Evolutionary conservation across 2,113 vertebrate species (phyloP).

Genomic region (Sinocyclocheilus rhinocerous): DNA sequence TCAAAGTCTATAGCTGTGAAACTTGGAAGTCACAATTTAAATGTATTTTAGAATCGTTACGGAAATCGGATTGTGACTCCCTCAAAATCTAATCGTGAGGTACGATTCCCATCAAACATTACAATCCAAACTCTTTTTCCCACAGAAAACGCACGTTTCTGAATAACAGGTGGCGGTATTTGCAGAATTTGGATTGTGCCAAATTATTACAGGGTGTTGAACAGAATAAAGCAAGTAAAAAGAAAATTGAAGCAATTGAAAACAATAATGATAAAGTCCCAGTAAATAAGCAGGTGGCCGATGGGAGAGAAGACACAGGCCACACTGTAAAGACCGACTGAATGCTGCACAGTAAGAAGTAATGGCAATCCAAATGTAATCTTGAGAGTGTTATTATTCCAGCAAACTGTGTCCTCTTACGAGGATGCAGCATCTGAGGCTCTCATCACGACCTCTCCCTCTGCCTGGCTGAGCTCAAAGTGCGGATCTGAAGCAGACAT

Average conservation of each 20-base stretch:
- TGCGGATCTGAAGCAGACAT: constrained; percentile 43
- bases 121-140: neutral
- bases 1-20: neutral
- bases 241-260: constrained; percentile 31
- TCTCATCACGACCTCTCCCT: constrained; percentile 49
- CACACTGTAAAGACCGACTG: neutral
- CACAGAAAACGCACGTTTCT: neutral
- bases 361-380: constrained; percentile 49
- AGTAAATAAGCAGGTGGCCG: neutral
- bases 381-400: constrained; percentile 54
- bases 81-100: too few species aligned
- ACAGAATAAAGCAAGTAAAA: constrained; percentile 6
- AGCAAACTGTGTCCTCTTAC: constrained; percentile 44
- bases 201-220: neutral
- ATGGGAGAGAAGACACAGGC: neutral
- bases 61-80: too few species aligned
- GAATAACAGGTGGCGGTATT: neutral
- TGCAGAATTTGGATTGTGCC: neutral
- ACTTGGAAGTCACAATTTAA: neutral
- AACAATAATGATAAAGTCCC: constrained; percentile 19
- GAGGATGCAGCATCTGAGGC: constrained; percentile 37
- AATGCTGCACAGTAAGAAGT: constrained; percentile 31
- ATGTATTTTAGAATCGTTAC: neutral
- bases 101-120: too few species aligned
- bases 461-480: constrained; percentile 48